Evolutionary conservation across 2,113 vertebrate species (phyloP), one percentile per base, ranked within the genome.

Genomic region (Hemichromis elongatus): DNA sequence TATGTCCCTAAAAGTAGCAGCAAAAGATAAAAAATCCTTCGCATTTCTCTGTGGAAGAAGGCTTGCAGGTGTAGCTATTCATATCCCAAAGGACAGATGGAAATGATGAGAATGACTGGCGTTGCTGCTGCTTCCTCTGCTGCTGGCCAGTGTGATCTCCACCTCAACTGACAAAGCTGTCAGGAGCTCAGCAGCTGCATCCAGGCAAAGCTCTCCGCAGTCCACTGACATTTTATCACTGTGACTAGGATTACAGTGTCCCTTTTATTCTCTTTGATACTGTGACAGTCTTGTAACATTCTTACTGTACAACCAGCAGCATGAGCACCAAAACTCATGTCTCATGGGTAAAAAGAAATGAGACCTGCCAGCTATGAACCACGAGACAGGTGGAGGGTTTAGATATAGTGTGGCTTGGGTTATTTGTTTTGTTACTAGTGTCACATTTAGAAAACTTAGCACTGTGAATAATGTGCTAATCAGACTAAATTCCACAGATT

Each of bases 261-360:
- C 61, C 88, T 88, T 86, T 90, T 81, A 81, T 91, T 85, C 86
- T 54, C 90, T 93, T 84, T 93, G 87, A 90, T 90, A 73, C 66
- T 78, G 84, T 86, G 88, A 90, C 90, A 87, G 40, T 81, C 84
- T 14, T 40, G 73, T 85, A 79, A 88, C 79, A 91, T 86, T 84
- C 86, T 85, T 54, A 21, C 68, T 87, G 35, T 70, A 61, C 26
- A 40, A 77, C 75, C 73, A 56, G 52, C 73, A 53, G 52, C 26
- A 16, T 21, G 73, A 45, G 21, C 68, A 61, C 26, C 30, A 26
- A 77, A 85, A 86, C 33, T 33, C 8, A 13, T 30, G 86, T 81
- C 81, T 86, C 83, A 42, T n/a, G 45, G 77, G 85, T 50, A 40
- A 45, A 78, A 70, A 75, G 37, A 83, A 54, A 19, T 18, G 12